Conservation (phyloP, 2,888 invertebrate genomes). For the Ormyrus nitidulus region DNA sequence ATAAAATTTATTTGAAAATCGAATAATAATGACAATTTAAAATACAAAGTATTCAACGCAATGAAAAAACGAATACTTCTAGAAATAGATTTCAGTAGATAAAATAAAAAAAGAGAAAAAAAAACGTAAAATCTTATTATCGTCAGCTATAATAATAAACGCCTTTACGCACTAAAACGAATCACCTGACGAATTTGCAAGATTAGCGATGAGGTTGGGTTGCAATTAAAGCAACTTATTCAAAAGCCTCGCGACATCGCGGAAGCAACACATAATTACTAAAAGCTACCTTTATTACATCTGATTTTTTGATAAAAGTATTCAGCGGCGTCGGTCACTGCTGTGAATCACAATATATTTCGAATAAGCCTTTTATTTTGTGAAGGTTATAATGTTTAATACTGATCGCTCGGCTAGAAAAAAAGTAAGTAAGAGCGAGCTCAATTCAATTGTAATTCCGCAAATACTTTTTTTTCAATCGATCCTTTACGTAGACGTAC, state of each 20-base stretch:
- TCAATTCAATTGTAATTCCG: conserved; percentile 44
- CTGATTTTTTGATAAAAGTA: conserved; percentile 31
- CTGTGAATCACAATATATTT: conserved; percentile 39
- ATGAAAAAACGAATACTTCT: conserved; percentile 29
- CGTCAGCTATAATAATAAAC: conserved; percentile 39
- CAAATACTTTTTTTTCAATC: conserved; percentile 39
- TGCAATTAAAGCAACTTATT: conserved; percentile 53
- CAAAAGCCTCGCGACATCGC: conserved; percentile 15
- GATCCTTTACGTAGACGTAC: neutral
- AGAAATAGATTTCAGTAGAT: conserved; percentile 30
- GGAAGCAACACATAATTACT: conserved; percentile 26
- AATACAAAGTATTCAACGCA: conserved; percentile 45
- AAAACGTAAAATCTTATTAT: conserved; percentile 39
- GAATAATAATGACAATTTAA: conserved; percentile 46
- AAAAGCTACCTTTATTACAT: conserved; percentile 13
- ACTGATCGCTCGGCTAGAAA: conserved; percentile 12
- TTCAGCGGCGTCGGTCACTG: conserved; percentile 12
- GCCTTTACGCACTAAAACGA: conserved; percentile 36
- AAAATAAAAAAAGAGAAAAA: conserved; percentile 29
- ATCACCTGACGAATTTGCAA: conserved; percentile 37
- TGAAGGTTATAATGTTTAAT: conserved; percentile 46
- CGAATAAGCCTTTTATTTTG: conserved; percentile 24
- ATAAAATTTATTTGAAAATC: conserved; percentile 57
- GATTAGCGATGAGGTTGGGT: conserved; percentile 30
- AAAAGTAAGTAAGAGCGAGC: conserved; percentile 30